phyloP scores from a whole-genome alignment of 1,140 invertebrate genomes.

The Harlomillsia oculata region DNA sequence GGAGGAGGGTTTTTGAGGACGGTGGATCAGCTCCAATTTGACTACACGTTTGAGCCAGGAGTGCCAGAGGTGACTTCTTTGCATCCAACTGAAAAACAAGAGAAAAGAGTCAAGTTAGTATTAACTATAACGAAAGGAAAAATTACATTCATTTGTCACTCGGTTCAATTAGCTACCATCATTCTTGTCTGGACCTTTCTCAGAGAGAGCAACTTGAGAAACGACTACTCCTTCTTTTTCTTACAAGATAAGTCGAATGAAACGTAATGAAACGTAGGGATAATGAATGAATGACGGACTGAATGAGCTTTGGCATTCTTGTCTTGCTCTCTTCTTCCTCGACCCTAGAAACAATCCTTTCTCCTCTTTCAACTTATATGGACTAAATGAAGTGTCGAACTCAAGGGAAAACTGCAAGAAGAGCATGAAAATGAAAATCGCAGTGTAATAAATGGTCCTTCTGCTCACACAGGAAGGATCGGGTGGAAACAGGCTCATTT shows the following conservation, averaged over 20 bases:
- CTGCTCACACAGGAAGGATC: too few species aligned
- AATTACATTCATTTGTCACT: conserved; percentile 20
- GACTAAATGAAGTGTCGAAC: too few species aligned
- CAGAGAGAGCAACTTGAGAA: conserved; percentile 3
- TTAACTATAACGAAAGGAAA: conserved; percentile 1
- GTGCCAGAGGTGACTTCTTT: conserved; percentile 53
- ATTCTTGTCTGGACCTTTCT: not conserved
- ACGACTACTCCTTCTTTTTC: conserved; percentile 6
- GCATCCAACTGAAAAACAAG: conserved; percentile 49
- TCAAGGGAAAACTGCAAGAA: too few species aligned
- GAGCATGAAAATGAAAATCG: too few species aligned
- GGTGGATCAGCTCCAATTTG: conserved; percentile 52
- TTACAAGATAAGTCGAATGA: conserved; percentile 18
- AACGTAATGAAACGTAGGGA: conserved; percentile 11
- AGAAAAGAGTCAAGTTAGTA: conserved; percentile 33
- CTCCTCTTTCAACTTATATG: too few species aligned
- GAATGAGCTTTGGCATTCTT: not conserved
- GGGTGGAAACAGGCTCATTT: too few species aligned
- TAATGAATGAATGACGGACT: not conserved
- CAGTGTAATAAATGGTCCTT: too few species aligned
- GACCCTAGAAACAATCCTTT: too few species aligned
- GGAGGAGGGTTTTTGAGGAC: conserved; percentile 2
- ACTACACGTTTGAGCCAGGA: conserved; percentile 54
- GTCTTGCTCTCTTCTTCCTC: too few species aligned
- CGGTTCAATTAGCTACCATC: conserved; percentile 16